A percentile compares a stretch with the other conserved stretches of the same genome.
phyloP scores from a whole-genome alignment of 2,888 invertebrate genomes.

The Glyphotaelius pellucidus region DNA sequence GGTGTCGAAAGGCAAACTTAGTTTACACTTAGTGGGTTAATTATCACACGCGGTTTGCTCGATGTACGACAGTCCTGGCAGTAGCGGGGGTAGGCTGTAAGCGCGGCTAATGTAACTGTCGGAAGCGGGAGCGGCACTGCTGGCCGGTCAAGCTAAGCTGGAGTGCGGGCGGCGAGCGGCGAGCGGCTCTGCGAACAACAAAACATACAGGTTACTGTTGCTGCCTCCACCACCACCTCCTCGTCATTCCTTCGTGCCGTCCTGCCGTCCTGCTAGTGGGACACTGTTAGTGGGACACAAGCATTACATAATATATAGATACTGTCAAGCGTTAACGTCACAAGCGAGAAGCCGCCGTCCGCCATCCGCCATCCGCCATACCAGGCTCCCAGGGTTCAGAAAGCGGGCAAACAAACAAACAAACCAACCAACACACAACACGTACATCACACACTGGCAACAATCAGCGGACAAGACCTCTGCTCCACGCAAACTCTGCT shows the following conservation, averaged over 20 bases:
- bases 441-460: no score
- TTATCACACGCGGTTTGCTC: slow-evolving; percentile 77
- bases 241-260: background rate
- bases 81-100: slow-evolving; percentile 70
- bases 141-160: slow-evolving; percentile 61
- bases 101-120: slow-evolving; percentile 74
- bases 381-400: background rate
- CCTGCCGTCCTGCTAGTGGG: background rate
- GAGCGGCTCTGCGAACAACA: slow-evolving; percentile 77
- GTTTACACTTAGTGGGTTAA: slow-evolving; percentile 53
- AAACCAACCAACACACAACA: no score
- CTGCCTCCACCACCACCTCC: slow-evolving; percentile 42
- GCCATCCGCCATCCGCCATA: background rate
- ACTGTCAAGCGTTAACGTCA: background rate
- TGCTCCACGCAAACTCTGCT: background rate
- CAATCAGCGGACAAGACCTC: no score
- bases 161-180: slow-evolving; percentile 49
- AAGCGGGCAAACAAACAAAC: background rate
- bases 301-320: no score
- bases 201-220: slow-evolving; percentile 67
- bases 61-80: slow-evolving; percentile 72
- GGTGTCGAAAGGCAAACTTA: slow-evolving; percentile 33
- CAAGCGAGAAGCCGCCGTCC: background rate
- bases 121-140: slow-evolving; percentile 56
- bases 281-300: background rate